Percentiles rank a stretch among this genome's conserved stretches.
These are phyloP conservation scores for Scrobipalpa costella DNA, from an alignment of 2,888 invertebrate species.

Conservation along the genomic window DNA sequence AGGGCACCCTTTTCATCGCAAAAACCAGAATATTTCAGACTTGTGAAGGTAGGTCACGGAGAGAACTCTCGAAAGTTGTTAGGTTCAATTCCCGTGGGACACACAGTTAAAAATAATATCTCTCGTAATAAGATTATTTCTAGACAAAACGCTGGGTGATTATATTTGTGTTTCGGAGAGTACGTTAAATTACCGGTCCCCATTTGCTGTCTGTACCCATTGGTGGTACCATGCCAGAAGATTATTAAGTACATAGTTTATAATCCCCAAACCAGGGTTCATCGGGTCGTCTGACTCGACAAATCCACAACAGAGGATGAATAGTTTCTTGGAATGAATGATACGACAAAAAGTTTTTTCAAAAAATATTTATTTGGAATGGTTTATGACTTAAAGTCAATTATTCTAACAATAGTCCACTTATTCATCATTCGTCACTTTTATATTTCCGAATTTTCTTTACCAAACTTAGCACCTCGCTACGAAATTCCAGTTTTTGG, in stretches of 20 bases:
- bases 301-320: neutral
- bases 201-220: too few species aligned
- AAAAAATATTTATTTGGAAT: conserved; percentile 14
- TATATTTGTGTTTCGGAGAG: too few species aligned
- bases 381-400: neutral
- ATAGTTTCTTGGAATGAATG: neutral
- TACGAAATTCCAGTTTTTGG: conserved; percentile 64
- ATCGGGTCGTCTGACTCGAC: conserved; percentile 39
- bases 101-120: too few species aligned
- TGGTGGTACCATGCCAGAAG: too few species aligned
- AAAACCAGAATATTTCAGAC: conserved; percentile 1
- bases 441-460: conserved; percentile 52
- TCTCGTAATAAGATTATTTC: too few species aligned
- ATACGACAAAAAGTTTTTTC: neutral
- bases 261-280: neutral
- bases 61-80: too few species aligned
- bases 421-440: neutral
- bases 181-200: too few species aligned
- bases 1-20: conserved; percentile 16
- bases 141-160: too few species aligned
- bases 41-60: neutral
- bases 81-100: too few species aligned
- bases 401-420: neutral
- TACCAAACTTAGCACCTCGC: conserved; percentile 57
- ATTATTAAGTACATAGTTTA: too few species aligned